Evolutionary conservation across 2,888 invertebrate species (phyloP).

Genomic region (Tanaodytes sp.): DNA sequence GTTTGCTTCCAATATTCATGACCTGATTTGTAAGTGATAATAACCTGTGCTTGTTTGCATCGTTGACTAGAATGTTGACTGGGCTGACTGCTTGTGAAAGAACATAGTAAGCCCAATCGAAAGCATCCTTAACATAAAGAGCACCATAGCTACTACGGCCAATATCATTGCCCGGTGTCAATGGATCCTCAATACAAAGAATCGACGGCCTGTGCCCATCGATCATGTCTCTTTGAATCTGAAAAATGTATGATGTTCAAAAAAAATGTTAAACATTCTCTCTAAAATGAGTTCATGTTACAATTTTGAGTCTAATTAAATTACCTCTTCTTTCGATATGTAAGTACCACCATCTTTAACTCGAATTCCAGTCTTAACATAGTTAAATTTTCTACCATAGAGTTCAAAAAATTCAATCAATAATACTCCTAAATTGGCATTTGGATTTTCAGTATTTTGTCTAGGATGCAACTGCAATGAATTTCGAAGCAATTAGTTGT

Average conservation of each 20-base stretch:
- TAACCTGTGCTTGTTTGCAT: slow-evolving; percentile 74
- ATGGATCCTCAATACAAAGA: slow-evolving; percentile 97
- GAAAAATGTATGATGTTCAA: no score
- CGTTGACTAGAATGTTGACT: slow-evolving; percentile 74
- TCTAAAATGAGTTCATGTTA: no score
- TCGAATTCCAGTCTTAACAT: slow-evolving; percentile 93
- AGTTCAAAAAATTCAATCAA: slow-evolving; percentile 98
- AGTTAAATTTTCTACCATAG: slow-evolving; percentile 97
- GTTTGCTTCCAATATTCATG: no score
- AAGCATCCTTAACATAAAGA: slow-evolving; percentile 90
- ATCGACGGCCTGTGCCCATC: slow-evolving; percentile 95
- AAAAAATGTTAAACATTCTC: no score
- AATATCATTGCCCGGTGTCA: slow-evolving; percentile 96
- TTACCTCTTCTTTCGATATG: slow-evolving; percentile 90
- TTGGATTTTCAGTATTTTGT: slow-evolving; percentile 78
- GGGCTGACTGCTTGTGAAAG: slow-evolving; percentile 84
- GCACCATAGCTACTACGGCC: slow-evolving; percentile 97
- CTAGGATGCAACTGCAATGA: slow-evolving; percentile 89
- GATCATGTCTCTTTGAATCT: slow-evolving; percentile 91
- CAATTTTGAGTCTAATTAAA: no score
- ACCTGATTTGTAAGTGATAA: no score
- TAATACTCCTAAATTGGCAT: slow-evolving; percentile 91
- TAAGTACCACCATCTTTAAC: slow-evolving; percentile 95
- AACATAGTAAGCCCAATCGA: slow-evolving; percentile 94
- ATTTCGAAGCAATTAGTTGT: no score